Evolutionary conservation across 2,797 vertebrate species (phyloP), one percentile per base, ranked within the genome.

Genomic region (Ctenosaura bakeri): DNA sequence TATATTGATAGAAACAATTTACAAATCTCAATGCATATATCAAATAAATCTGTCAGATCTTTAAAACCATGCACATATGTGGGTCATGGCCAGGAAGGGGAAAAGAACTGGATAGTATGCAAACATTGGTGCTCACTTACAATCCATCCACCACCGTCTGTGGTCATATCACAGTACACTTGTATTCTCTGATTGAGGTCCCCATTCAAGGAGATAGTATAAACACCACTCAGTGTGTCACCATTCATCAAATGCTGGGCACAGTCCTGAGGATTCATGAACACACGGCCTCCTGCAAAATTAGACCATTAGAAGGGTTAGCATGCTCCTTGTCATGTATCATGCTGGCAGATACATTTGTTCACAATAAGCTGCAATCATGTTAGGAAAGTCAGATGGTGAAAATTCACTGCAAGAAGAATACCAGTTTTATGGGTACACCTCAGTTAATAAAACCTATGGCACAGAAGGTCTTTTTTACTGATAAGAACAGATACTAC

Each of bases 141-240:
- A 88, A 99, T 99, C 99, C 99, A 99, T 92, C 99, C 99, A 0
- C 99, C 99, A 10, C 98, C 98, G 0, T 99, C 98, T 0, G 98
- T 99, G 94, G 95, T 97, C 99, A 99, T 99, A 97, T 99, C 99
- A 0, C 99, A 99, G 97, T 98, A 99, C 89, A 99, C 99, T 85
- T 98, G 99, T 89, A 99, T 93, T 10, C 98, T 97, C 96, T 98
- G 99, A 95, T 97, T 97, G 29, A 97, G 97, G 93, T 99, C 98
- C 59, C 98, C 97, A 0, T 98, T 99, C 95, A 99, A 97, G 96
- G 99, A 99, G 96, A 99, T 98, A 93, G 98, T 98, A 95, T 99
- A 99, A 88, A 99, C 91, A 0, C 99, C 98, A 0, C 98, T 99
- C 95, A 99, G 95, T 0, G 95, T 98, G 96, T 99, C 99, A 29